Evolutionary conservation across 2,113 vertebrate species (phyloP).

Genomic region (Halcyon senegalensis): DNA sequence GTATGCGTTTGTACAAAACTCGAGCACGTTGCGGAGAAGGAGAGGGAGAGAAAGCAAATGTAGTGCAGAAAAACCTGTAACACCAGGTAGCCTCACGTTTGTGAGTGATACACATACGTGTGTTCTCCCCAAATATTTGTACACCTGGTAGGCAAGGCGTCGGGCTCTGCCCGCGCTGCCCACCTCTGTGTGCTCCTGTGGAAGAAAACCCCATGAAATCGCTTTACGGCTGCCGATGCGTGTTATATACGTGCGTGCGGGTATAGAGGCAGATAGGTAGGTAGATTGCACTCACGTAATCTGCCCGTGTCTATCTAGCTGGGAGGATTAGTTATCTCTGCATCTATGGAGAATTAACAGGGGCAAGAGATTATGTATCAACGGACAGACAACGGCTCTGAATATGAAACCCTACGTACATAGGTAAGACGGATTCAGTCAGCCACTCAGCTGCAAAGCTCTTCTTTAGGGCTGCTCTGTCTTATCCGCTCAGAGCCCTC

Average conservation of each 20-base stretch:
- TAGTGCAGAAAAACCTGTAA: background rate
- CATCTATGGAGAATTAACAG: conserved; percentile 66
- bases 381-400: conserved; percentile 11
- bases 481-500: background rate
- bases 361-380: conserved; percentile 53
- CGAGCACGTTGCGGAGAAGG: background rate
- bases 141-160: background rate
- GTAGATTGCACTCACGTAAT: conserved; percentile 29
- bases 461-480: background rate
- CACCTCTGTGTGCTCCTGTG: background rate
- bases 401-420: conserved; percentile 46
- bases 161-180: background rate
- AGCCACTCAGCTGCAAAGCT: conserved; percentile 40
- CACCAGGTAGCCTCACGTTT: background rate
- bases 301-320: conserved; percentile 35
- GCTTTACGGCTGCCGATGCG: background rate
- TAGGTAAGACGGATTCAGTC: conserved; percentile 40
- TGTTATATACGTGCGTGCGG: background rate
- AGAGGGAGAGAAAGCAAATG: background rate
- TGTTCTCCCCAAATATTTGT: background rate
- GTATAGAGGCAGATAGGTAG: background rate
- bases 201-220: background rate
- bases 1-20: background rate
- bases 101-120: rapidly evolving
- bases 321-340: conserved; percentile 65